phyloP scores from a whole-genome alignment of 2,797 vertebrate species.

The Falco berigora region DNA sequence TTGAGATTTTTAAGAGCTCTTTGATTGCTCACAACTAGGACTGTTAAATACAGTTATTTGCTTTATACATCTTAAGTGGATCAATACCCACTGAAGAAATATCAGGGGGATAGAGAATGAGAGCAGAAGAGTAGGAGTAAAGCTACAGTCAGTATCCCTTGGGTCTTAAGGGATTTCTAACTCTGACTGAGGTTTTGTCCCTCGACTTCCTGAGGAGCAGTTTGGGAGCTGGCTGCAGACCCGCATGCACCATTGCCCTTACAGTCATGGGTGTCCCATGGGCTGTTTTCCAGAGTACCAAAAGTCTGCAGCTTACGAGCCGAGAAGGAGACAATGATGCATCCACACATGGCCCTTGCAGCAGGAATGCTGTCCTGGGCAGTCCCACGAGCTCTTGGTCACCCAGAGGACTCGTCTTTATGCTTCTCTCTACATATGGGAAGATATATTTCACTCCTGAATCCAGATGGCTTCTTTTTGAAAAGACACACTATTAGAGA shows the following conservation, averaged over 20 bases:
- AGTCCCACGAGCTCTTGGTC: accelerated
- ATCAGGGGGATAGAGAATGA: background rate
- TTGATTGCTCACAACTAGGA: conserved; percentile 19
- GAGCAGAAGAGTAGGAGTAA: background rate
- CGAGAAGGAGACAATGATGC: accelerated
- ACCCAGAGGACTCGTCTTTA: background rate
- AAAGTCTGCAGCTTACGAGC: background rate
- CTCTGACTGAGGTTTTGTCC: background rate
- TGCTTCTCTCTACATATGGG: background rate
- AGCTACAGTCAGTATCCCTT: background rate
- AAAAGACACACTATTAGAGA: background rate
- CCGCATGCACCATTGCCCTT: accelerated
- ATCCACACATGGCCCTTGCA: background rate
- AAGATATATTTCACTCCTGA: background rate
- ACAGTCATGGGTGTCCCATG: accelerated
- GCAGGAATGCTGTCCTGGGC: background rate
- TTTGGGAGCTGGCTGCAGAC: background rate
- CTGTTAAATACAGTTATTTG: conserved; percentile 51
- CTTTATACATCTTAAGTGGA: conserved; percentile 30
- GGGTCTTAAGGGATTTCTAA: background rate
- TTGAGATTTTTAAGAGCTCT: conserved; percentile 28
- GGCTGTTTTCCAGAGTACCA: background rate
- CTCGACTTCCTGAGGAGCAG: background rate
- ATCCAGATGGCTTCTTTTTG: background rate
- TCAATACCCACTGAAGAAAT: conserved; percentile 18